phyloP scores from a whole-genome alignment of 2,113 vertebrate genomes.

The Naja naja region DNA sequence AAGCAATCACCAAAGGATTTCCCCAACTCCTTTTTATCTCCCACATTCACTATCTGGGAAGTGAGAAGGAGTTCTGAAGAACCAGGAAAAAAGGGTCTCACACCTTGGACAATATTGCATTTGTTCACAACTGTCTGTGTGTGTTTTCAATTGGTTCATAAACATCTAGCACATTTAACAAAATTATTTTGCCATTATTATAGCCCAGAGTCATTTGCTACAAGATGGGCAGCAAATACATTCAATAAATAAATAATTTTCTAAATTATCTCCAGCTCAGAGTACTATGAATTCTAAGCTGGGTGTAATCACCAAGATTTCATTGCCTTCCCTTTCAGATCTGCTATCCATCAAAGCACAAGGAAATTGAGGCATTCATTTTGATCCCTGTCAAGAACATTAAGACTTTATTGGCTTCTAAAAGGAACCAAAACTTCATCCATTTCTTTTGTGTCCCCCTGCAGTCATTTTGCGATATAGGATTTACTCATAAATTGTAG shows the following conservation, averaged over 20 bases:
- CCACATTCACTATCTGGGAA: background rate
- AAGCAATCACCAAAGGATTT: background rate
- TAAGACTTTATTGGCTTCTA: slow-evolving; percentile 1
- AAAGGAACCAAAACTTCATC: background rate
- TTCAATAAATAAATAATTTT: background rate
- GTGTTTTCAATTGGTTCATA: background rate
- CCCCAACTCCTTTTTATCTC: background rate
- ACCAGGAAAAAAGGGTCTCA: no score
- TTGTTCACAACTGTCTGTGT: background rate
- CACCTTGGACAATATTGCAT: background rate
- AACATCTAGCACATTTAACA: background rate
- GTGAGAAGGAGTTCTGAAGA: no score
- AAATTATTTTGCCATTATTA: background rate
- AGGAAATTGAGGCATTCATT: background rate
- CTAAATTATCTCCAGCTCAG: background rate
- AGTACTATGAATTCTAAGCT: background rate
- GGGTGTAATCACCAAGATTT: background rate
- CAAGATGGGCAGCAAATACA: background rate
- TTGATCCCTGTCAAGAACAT: background rate
- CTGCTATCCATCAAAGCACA: accelerated
- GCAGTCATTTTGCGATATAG: background rate
- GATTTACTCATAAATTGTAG: slow-evolving; percentile 1
- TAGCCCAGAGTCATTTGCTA: background rate
- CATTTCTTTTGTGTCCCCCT: background rate
- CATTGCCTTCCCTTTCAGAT: background rate